Evolutionary conservation across 2,888 invertebrate species (phyloP).

Genomic region (Trimorus sp.): DNA sequence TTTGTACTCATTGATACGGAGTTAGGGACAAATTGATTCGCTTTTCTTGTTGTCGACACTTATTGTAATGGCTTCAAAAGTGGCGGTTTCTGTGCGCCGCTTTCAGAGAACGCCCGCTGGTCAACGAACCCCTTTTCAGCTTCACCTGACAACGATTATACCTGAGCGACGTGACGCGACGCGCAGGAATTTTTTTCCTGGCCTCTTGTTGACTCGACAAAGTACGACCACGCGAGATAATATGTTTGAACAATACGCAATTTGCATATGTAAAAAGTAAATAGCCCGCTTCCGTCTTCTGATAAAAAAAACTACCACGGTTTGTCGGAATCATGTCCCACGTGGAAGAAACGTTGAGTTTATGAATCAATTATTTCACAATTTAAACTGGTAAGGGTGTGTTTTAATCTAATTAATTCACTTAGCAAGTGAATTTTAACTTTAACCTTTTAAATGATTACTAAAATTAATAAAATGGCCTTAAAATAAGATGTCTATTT

Average conservation of each 20-base stretch:
- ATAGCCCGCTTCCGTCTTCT: constrained; percentile 28
- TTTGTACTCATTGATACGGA: constrained; percentile 3
- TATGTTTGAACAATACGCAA: constrained; percentile 55
- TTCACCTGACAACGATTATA: constrained; percentile 31
- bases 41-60: not conserved
- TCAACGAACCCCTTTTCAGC: constrained; percentile 38
- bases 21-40: not conserved
- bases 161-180: constrained; percentile 29
- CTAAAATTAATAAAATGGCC: no score
- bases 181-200: constrained; percentile 40
- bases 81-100: constrained; percentile 11
- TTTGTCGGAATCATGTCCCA: constrained; percentile 19
- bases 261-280: constrained; percentile 48
- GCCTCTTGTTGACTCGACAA: constrained; percentile 35
- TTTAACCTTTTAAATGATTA: no score
- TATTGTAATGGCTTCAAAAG: not conserved
- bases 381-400: no score
- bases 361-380: no score
- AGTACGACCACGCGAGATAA: constrained; percentile 45
- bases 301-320: constrained; percentile 25
- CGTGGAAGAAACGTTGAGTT: no score
- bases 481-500: no score
- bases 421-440: no score
- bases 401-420: no score
- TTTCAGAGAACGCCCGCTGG: constrained; percentile 27